phyloP scores from a whole-genome alignment of 2,888 invertebrate species.

The Troilus luridus region DNA sequence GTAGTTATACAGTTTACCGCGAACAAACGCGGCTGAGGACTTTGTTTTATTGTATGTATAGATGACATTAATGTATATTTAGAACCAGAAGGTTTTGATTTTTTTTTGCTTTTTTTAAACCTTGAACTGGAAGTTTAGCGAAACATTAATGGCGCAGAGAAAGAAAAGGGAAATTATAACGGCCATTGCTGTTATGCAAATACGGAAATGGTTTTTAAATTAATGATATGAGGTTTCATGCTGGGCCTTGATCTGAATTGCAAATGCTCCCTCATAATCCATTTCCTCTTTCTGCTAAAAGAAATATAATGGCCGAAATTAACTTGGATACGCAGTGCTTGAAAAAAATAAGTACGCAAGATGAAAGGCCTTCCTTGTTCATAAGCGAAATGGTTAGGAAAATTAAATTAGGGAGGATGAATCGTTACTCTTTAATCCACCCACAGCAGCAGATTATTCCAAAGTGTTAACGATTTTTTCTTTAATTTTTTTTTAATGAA shows the following conservation, averaged over 20 bases:
- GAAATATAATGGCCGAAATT: background rate
- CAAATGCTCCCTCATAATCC: background rate
- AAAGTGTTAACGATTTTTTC: too few species aligned
- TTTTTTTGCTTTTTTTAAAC: background rate
- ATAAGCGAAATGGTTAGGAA: background rate
- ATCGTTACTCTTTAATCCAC: too few species aligned
- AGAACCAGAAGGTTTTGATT: too few species aligned
- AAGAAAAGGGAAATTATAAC: slow-evolving; percentile 22
- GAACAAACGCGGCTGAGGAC: too few species aligned
- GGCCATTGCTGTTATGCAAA: slow-evolving; percentile 29
- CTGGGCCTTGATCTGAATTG: background rate
- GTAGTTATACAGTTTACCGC: too few species aligned
- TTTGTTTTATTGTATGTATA: too few species aligned
- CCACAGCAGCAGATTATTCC: too few species aligned
- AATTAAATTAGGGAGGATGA: too few species aligned
- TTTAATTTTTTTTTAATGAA: too few species aligned
- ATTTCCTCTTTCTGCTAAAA: background rate
- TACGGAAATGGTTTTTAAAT: slow-evolving; percentile 38
- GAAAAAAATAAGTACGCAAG: background rate
- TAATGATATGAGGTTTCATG: slow-evolving; percentile 34
- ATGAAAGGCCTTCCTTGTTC: background rate
- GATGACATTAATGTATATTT: too few species aligned
- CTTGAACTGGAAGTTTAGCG: background rate
- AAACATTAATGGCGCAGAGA: background rate
- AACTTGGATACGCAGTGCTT: background rate